Base-by-base conservation (phyloP, 2,888 invertebrate genomes). In the Phasia obesa region DNA sequence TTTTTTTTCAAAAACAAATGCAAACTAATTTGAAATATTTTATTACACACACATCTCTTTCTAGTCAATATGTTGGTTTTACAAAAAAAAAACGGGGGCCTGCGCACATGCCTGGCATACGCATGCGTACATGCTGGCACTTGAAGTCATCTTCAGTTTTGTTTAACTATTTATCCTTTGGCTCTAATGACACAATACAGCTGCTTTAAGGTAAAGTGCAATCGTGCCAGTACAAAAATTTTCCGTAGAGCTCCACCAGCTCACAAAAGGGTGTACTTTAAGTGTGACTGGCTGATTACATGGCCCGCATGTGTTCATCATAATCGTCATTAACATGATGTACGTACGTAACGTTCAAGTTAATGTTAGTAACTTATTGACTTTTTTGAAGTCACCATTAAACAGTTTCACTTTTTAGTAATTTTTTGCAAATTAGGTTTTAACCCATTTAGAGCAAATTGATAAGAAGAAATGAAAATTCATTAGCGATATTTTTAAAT, bases 171-270 rank as follows among this genome's bases (percentile, higher is more conserved):
- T 31, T 57, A 75, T 73, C 27, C 67, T 59, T 75, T 65, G 62
- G 51, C 64, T 82, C 81, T 82, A 83, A 78, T 83, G 82, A 83
- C 64, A 83, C 25, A 75, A 49, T 83, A 74, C 82, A 83, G 70
- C 82, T 83, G 82, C 78, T 78, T n/a, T 35, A 27, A 83, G 62
- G 64, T 47, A 65, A 73, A 60, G 70, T 53, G 67, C 35, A 59
- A 27, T 53, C n/a, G 21, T 57, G 57, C 49, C 62, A 17, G 23
- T 13, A 59, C 65, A 59, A 64, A 6, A 21, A 35, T 11, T 53
- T 67, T 76, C 38, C 27, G 21, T 69, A 23, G 6, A 70, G 74
- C 78, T 78, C 78, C 82, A 83, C 64, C 70, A 75, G 64, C 67
- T 57, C n/a, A 55, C 15, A 17, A 70, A 57, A 73, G 60, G 75